phyloP scores from a whole-genome alignment of 2,113 vertebrate species.

The Cochlearius cochlearius region DNA sequence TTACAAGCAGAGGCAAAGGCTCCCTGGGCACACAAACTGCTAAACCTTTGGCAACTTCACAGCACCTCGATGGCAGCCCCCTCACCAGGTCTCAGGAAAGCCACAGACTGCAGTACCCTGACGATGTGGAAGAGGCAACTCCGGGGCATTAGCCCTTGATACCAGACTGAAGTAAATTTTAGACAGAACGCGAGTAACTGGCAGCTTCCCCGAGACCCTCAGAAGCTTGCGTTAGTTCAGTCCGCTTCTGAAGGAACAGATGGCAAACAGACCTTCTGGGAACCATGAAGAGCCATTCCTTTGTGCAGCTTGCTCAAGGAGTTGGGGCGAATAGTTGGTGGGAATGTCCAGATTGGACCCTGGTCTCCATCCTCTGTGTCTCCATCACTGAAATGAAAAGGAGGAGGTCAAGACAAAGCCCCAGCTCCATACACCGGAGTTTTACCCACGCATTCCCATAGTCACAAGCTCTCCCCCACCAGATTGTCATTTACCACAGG shows the following conservation, averaged over 20 bases:
- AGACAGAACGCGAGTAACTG: fast-evolving
- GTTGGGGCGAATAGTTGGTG: slow-evolving; percentile 88
- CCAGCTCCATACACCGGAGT: fast-evolving
- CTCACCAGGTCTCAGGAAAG: neutral
- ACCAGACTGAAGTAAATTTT: neutral
- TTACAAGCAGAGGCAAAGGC: neutral
- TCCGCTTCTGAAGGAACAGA: neutral
- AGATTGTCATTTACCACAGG: neutral
- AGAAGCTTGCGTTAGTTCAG: neutral
- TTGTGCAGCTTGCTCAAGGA: slow-evolving; percentile 90
- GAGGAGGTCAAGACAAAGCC: neutral
- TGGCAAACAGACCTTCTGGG: slow-evolving; percentile 77
- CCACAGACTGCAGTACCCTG: neutral
- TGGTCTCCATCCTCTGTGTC: slow-evolving; percentile 88
- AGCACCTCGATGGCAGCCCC: neutral
- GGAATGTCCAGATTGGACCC: slow-evolving; percentile 93
- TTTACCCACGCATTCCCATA: neutral
- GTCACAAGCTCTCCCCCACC: neutral
- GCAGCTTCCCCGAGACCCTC: neutral
- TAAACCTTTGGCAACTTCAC: neutral
- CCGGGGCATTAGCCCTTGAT: neutral
- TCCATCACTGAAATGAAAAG: slow-evolving; percentile 79
- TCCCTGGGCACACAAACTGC: neutral
- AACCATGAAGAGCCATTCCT: slow-evolving; percentile 80
- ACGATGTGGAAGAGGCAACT: neutral